Percentiles rank a stretch among this genome's conserved stretches.
phyloP scores from a whole-genome alignment of 2,888 invertebrate genomes.

The Terebella lapidaria region DNA sequence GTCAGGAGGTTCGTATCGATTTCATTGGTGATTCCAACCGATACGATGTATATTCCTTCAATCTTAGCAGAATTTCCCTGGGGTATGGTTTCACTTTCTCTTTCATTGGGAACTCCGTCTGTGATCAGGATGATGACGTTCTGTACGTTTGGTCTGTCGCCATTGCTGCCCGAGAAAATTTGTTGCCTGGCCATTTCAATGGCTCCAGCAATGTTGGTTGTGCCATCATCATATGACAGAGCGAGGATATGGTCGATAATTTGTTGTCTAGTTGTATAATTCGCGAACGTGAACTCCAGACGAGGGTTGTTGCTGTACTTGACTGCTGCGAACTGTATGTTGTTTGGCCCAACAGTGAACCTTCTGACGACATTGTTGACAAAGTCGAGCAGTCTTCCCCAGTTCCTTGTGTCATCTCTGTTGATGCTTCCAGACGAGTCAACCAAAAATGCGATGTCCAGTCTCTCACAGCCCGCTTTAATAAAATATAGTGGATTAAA shows the following conservation, averaged over 20 bases:
- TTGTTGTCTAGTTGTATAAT: too few species aligned
- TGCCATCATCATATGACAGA: slow-evolving; percentile 29
- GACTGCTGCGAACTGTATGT: too few species aligned
- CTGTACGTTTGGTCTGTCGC: neutral
- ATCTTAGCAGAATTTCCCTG: neutral
- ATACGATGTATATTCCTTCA: neutral
- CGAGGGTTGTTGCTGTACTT: too few species aligned
- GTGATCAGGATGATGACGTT: slow-evolving; percentile 1
- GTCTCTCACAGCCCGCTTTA: too few species aligned
- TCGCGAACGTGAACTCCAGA: too few species aligned
- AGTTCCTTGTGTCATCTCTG: too few species aligned
- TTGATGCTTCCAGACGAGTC: too few species aligned
- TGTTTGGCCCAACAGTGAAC: too few species aligned
- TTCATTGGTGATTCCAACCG: slow-evolving; percentile 1
- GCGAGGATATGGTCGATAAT: slow-evolving; percentile 27
- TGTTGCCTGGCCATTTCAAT: slow-evolving; percentile 30
- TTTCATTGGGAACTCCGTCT: neutral
- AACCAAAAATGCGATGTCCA: too few species aligned
- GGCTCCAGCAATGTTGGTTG: slow-evolving; percentile 39
- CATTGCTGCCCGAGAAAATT: slow-evolving; percentile 8
- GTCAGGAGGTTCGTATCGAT: neutral
- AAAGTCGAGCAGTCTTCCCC: too few species aligned
- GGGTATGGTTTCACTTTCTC: neutral
- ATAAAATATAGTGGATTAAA: too few species aligned
- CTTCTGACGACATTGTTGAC: too few species aligned